phyloP scores from a whole-genome alignment of 2,888 invertebrate species.

The Callinectes sapidus region DNA sequence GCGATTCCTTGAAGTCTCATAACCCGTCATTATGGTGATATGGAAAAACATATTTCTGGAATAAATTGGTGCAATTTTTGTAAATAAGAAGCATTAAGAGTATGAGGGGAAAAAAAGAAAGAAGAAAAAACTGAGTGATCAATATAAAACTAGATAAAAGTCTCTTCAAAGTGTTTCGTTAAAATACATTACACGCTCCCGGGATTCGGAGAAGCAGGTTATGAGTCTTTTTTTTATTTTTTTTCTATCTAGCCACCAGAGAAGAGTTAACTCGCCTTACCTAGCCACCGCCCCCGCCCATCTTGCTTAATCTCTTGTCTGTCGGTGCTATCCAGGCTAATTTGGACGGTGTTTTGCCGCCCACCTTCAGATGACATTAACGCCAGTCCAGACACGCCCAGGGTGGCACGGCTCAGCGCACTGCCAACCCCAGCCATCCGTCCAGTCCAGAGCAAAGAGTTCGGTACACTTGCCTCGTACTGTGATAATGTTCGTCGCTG shows the following conservation, averaged over 20 bases:
- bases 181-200: not conserved
- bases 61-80: constrained; percentile 20
- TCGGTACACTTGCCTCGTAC: not conserved
- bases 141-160: not conserved
- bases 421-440: no score
- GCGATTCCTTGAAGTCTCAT: not conserved
- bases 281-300: not conserved
- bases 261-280: not conserved
- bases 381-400: no score
- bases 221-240: not conserved
- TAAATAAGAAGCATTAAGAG: not conserved
- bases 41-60: not conserved
- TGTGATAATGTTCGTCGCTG: not conserved
- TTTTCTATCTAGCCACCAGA: not conserved
- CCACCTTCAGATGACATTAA: not conserved
- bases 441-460: no score
- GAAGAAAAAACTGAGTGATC: not conserved
- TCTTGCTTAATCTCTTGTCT: not conserved
- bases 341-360: not conserved
- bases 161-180: not conserved
- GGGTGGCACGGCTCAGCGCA: no score
- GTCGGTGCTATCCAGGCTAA: not conserved
- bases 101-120: not conserved
- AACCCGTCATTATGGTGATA: not conserved
- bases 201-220: not conserved